Base-by-base conservation (phyloP, 1,140 invertebrate species). In the Drosophila fuyamai region DNA sequence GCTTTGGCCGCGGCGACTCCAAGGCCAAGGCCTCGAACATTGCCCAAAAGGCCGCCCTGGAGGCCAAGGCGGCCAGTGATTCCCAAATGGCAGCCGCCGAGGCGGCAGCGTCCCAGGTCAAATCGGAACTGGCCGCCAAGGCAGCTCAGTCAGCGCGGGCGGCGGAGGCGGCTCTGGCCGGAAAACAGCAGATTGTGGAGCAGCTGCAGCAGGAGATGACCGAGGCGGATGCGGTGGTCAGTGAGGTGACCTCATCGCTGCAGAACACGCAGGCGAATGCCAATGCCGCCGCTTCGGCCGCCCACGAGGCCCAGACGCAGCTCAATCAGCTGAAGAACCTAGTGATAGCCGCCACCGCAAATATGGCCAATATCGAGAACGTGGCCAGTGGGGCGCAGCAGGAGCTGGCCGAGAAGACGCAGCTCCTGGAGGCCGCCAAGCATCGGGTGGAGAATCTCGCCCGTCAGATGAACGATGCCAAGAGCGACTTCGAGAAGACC, bases 81-180 rank as follows among this genome's bases (percentile, higher is more conserved):
- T 95, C 95, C 0, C 95, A 95, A 76, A 94, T 94, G 78, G 94
- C 94, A 2, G 95, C 95, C 1, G 95, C 94, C 4, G 94, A 94
- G 44, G 95, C 95, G 65, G 95, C 95, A 2, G 93, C 95, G n/a
- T 94, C 93, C 10, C 91, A 95, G 93, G 95, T 95, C 9, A 96
- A 95, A 89, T 92, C 93, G 1, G 94, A 95, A 90, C 77, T 95
- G 47, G 95, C 95, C 1, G 95, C 95, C 56, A 95, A 95, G 81
- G 95, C 95, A 0, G 81, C 95, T 2, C 94, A 95, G 80, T 95
- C 95, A 7, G 95, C 95, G 0, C 95, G 95, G 65, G 95, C 95
- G 1, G 95, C 95, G 0, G 94, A 95, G 76, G 95, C 95, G 0
- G 95, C 94, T 0, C 86, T 96, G 1, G 93, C 95, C 7, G 94